phyloP scores from a whole-genome alignment of 1,140 invertebrate genomes.

The Dysdera silvatica region DNA sequence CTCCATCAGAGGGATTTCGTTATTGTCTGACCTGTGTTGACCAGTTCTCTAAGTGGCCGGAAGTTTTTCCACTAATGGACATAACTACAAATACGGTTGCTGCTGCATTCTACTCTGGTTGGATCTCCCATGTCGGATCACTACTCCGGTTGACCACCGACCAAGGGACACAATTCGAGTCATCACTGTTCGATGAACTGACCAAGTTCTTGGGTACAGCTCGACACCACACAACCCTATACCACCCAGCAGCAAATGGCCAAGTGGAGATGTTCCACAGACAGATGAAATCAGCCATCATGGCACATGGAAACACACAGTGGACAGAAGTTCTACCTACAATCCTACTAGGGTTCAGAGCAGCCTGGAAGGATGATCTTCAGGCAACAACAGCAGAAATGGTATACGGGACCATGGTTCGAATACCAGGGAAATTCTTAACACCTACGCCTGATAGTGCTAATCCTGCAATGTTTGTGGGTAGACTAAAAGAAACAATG shows the following conservation, averaged over 20 bases:
- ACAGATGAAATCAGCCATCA: slow-evolving; percentile 40
- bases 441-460: background rate
- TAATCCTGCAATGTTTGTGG: background rate
- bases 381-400: slow-evolving; percentile 29
- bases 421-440: slow-evolving; percentile 31
- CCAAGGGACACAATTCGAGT: slow-evolving; percentile 45
- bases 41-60: slow-evolving; percentile 44
- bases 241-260: slow-evolving; percentile 40
- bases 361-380: slow-evolving; percentile 37
- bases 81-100: slow-evolving; percentile 41
- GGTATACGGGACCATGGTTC: slow-evolving; percentile 31
- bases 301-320: slow-evolving; percentile 9
- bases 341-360: slow-evolving; percentile 39
- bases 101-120: slow-evolving; percentile 35
- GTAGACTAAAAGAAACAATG: background rate
- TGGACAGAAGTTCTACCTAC: slow-evolving; percentile 42
- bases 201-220: slow-evolving; percentile 12
- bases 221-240: slow-evolving; percentile 4
- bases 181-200: slow-evolving; percentile 35
- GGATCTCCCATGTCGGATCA: slow-evolving; percentile 40
- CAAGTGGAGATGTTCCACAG: slow-evolving; percentile 43
- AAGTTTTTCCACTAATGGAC: slow-evolving; percentile 42
- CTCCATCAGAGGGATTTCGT: slow-evolving; percentile 35
- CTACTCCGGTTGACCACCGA: slow-evolving; percentile 39
- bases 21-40: slow-evolving; percentile 47